Percentiles rank a stretch among this genome's conserved stretches.
Evolutionary conservation across 2,888 invertebrate genomes (phyloP).

Genomic region (Gymnocheta viridis): DNA sequence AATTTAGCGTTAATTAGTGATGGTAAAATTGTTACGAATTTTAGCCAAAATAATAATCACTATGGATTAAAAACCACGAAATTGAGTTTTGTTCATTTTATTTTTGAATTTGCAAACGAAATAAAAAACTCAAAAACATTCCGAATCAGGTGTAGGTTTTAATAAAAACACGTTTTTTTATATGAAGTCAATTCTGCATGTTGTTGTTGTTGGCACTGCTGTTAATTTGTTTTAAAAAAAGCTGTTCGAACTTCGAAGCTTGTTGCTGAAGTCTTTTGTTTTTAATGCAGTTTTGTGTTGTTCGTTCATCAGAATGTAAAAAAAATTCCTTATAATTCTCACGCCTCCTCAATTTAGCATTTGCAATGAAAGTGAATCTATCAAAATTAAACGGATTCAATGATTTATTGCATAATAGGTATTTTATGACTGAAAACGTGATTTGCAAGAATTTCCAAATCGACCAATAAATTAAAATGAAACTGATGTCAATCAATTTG

Average conservation of each 20-base stretch:
- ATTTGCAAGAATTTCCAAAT: constrained; percentile 55
- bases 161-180: constrained; percentile 5
- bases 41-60: too few relatives aligned
- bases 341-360: constrained; percentile 2
- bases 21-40: too few relatives aligned
- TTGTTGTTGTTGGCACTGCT: neutral
- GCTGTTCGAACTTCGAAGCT: constrained; percentile 17
- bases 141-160: neutral
- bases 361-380: constrained; percentile 42
- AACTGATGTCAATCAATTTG: constrained; percentile 19
- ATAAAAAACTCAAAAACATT: neutral
- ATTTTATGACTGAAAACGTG: constrained; percentile 38
- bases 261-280: constrained; percentile 30
- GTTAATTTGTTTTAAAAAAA: neutral
- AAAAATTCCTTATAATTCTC: constrained; percentile 42
- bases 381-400: neutral
- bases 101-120: neutral
- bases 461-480: constrained; percentile 30
- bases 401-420: constrained; percentile 25
- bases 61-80: too few relatives aligned
- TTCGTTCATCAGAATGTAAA: neutral
- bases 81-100: neutral
- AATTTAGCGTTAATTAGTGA: too few relatives aligned
- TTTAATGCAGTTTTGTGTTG: neutral
- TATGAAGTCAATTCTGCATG: neutral